Evolutionary conservation across 1,140 invertebrate genomes (phyloP).

Genomic region (Lineus longissimus): DNA sequence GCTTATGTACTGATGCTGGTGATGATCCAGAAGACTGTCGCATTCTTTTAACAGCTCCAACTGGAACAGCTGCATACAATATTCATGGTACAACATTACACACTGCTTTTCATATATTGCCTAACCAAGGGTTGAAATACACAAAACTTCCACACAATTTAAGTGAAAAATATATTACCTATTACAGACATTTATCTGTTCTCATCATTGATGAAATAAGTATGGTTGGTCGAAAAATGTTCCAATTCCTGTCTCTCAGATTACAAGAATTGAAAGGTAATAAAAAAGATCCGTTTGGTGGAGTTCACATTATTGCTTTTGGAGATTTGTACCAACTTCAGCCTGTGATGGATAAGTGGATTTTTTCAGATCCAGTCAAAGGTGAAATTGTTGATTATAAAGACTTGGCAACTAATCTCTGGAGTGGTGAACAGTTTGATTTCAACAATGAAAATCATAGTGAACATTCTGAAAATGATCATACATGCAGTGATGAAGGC

Average conservation of each 20-base stretch:
- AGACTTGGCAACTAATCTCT: slow-evolving; percentile 3
- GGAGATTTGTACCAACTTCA: slow-evolving; percentile 7
- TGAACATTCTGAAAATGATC: too few species aligned
- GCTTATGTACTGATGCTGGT: not conserved
- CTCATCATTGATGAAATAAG: slow-evolving; percentile 23
- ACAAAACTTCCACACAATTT: too few species aligned
- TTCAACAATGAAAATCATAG: too few species aligned
- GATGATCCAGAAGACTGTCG: slow-evolving; percentile 12
- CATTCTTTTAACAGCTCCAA: slow-evolving; percentile 17
- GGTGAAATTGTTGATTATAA: not conserved
- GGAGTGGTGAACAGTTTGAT: not conserved
- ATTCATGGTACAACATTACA: slow-evolving; percentile 15
- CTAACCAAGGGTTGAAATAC: not conserved
- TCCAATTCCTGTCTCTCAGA: slow-evolving; percentile 16
- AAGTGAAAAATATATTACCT: too few species aligned
- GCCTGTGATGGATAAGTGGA: slow-evolving; percentile 1
- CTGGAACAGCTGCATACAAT: slow-evolving; percentile 11
- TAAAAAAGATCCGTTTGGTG: slow-evolving; percentile 1
- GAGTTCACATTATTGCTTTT: not conserved
- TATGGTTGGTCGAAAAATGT: slow-evolving; percentile 20
- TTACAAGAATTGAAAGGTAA: slow-evolving; percentile 6
- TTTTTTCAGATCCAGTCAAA: not conserved
- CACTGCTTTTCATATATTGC: slow-evolving; percentile 1
- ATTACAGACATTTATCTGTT: slow-evolving; percentile 10
- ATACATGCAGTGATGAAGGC: too few species aligned